These are phyloP conservation scores for Willowsia nigromaculata DNA, from an alignment of 2,888 invertebrate species.

Conservation along the genomic window DNA sequence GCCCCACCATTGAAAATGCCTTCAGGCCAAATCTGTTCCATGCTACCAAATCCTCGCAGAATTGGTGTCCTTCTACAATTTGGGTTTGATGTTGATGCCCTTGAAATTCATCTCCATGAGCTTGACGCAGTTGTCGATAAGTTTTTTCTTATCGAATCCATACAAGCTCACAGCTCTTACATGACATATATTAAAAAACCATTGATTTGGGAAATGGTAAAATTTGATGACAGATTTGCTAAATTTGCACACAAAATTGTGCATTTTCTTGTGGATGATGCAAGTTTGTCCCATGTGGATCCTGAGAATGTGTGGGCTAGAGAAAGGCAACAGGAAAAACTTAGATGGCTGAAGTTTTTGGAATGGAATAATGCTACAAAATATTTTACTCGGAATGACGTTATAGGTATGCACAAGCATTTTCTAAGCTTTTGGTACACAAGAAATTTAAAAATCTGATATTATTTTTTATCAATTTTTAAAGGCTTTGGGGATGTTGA, in stretches of 20 bases:
- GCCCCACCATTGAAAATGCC: background rate
- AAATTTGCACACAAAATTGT: slow-evolving; percentile 58
- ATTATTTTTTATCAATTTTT: too few species aligned
- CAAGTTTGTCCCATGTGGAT: background rate
- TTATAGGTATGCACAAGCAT: too few species aligned
- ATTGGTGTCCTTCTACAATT: slow-evolving; percentile 52
- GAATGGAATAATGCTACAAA: slow-evolving; percentile 50
- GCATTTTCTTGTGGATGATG: slow-evolving; percentile 65
- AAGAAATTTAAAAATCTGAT: too few species aligned
- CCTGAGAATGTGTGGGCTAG: background rate
- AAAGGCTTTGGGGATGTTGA: slow-evolving; percentile 63
- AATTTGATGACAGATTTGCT: slow-evolving; percentile 43
- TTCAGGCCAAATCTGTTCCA: too few species aligned
- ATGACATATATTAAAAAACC: background rate
- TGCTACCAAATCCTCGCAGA: background rate
- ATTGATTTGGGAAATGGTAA: slow-evolving; percentile 62
- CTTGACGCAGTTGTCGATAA: slow-evolving; percentile 62
- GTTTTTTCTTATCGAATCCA: slow-evolving; percentile 69
- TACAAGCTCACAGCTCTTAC: background rate
- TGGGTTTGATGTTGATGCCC: slow-evolving; percentile 65
- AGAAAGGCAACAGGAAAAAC: slow-evolving; percentile 27
- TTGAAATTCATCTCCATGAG: slow-evolving; percentile 70
- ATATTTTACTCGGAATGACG: slow-evolving; percentile 29
- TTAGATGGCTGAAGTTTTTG: slow-evolving; percentile 56
- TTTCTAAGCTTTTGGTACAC: too few species aligned